Percentiles rank a stretch among this genome's conserved stretches.
These are phyloP conservation scores for Morelia viridis DNA, from an alignment of 2,797 vertebrate species.

Conservation along the genomic window DNA sequence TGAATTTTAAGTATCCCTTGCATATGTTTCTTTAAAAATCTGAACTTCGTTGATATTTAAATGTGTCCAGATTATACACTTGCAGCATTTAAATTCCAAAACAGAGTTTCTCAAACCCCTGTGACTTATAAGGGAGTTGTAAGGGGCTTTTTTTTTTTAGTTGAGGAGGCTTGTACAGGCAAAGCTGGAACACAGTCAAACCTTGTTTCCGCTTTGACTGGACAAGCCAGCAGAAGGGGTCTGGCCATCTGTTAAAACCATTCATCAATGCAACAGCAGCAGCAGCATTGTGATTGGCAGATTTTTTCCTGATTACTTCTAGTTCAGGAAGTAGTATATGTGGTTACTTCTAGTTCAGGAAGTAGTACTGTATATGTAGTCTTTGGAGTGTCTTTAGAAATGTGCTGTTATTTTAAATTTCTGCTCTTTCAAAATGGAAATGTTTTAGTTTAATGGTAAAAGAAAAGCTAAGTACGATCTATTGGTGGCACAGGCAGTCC, in stretches of 20 bases:
- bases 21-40: slow-evolving; percentile 7
- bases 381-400: not conserved
- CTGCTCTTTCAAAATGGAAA: not conserved
- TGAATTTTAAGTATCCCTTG: not conserved
- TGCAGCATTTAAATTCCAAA: slow-evolving; percentile 19
- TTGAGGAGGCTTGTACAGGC: too few species aligned
- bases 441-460: not conserved
- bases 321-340: not conserved
- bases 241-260: not conserved
- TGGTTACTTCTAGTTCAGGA: not conserved
- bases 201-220: not conserved
- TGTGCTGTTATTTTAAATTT: not conserved
- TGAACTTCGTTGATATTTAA: slow-evolving; percentile 18
- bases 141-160: not conserved
- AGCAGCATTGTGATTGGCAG: not conserved
- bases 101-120: not conserved
- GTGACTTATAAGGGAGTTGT: not conserved
- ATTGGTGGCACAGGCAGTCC: not conserved
- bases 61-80: not conserved
- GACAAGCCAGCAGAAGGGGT: not conserved
- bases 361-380: not conserved
- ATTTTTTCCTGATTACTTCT: not conserved
- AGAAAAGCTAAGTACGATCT: not conserved
- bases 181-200: too few species aligned
- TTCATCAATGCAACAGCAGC: not conserved